Evolutionary conservation across 1,140 invertebrate species (phyloP).

Genomic region (Plectrocnemia conspersa): DNA sequence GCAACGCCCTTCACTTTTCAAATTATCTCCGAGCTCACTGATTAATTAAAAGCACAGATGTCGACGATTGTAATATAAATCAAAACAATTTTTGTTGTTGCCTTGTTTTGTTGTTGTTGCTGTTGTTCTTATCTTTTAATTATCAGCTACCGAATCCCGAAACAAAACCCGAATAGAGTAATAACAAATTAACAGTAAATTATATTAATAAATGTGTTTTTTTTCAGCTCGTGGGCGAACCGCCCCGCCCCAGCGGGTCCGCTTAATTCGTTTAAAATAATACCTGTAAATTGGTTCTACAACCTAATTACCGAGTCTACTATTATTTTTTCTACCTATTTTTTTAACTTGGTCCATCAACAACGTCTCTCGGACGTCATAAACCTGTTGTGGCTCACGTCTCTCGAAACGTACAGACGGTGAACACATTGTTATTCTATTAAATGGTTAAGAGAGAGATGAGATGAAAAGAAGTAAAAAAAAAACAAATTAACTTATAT

Average conservation of each 20-base stretch:
- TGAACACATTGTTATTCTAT: constrained; percentile 16
- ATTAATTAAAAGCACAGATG: too few relatives aligned
- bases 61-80: constrained; percentile 11
- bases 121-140: constrained; percentile 20
- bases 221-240: constrained; percentile 14
- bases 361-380: too few relatives aligned
- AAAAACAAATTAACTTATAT: too few relatives aligned
- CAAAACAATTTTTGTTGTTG: constrained; percentile 7
- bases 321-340: constrained; percentile 17
- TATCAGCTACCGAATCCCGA: constrained; percentile 18
- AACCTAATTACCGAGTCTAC: constrained; percentile 30
- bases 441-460: too few relatives aligned
- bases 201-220: constrained; percentile 23
- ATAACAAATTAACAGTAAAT: constrained; percentile 27
- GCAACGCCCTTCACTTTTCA: too few relatives aligned
- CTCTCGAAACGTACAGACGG: constrained; percentile 7
- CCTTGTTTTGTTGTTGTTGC: too few relatives aligned
- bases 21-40: too few relatives aligned
- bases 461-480: too few relatives aligned
- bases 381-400: constrained; percentile 10
- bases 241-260: constrained; percentile 23
- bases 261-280: constrained; percentile 35
- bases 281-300: constrained; percentile 33
- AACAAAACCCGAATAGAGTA: constrained; percentile 11
- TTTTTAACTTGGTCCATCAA: constrained; percentile 11